Conservation (phyloP, 2,113 vertebrate species). For the Pycnonotus jocosus region DNA sequence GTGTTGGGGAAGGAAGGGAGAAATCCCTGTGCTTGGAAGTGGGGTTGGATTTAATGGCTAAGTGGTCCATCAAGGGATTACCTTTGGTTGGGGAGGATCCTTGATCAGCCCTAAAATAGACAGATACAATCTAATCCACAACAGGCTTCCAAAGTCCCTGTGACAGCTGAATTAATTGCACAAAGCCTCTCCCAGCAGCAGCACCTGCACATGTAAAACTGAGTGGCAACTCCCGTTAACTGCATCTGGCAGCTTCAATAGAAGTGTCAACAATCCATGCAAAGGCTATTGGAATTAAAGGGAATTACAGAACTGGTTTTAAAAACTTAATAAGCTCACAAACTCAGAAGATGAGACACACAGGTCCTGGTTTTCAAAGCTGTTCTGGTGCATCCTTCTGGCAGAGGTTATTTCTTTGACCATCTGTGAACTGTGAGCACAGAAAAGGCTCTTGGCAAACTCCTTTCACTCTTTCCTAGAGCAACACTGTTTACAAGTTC, state of each 20-base stretch:
- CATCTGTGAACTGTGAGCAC: neutral
- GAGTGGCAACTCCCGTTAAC: constrained; percentile 10
- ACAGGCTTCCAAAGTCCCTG: neutral
- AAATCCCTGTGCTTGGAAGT: neutral
- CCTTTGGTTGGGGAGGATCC: neutral
- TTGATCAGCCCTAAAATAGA: neutral
- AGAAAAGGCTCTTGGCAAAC: neutral
- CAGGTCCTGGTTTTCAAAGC: neutral
- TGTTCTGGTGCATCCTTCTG: neutral
- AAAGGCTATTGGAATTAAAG: constrained; percentile 48
- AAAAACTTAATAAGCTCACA: constrained; percentile 37
- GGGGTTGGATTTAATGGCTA: neutral
- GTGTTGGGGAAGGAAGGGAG: neutral
- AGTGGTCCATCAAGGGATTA: neutral
- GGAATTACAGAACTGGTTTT: constrained; percentile 35
- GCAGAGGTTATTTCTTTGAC: constrained; percentile 10
- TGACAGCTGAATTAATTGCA: constrained; percentile 44
- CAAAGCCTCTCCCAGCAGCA: constrained; percentile 5
- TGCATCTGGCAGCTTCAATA: constrained; percentile 43
- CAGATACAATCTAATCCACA: neutral
- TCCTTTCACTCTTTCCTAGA: neutral
- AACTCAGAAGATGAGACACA: neutral
- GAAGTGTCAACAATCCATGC: constrained; percentile 36
- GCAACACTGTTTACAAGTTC: neutral
- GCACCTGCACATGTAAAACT: constrained; percentile 23